Evolutionary conservation across 2,888 invertebrate genomes (phyloP).

Genomic region (Eutolmus rufibarbis): DNA sequence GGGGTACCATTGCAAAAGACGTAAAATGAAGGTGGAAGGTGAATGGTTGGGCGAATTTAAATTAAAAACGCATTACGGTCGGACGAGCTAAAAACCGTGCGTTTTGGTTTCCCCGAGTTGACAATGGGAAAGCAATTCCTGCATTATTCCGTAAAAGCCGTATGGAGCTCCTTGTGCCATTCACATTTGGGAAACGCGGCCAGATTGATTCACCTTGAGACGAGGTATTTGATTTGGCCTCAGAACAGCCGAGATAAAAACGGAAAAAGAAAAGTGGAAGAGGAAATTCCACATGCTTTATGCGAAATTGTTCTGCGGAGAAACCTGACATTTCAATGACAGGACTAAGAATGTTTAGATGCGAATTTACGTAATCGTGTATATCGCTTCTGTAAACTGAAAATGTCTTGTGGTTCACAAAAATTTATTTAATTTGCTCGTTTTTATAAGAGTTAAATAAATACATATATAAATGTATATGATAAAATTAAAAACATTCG

Average conservation of each 20-base stretch:
- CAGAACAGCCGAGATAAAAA: neutral
- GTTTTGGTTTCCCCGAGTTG: neutral
- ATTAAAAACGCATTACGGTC: conserved; percentile 20
- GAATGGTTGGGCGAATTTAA: conserved; percentile 6
- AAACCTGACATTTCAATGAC: neutral
- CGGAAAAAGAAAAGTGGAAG: neutral
- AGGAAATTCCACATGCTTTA: neutral
- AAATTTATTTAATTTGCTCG: neutral
- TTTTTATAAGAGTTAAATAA: too few species aligned
- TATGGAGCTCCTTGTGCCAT: neutral
- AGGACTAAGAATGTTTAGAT: neutral
- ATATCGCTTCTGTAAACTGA: neutral
- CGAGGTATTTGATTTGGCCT: neutral
- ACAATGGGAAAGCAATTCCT: neutral
- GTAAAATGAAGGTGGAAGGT: neutral
- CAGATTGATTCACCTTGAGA: neutral
- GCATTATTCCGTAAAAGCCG: neutral
- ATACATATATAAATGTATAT: too few species aligned
- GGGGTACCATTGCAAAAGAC: neutral
- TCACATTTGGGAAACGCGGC: neutral
- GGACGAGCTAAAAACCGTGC: neutral
- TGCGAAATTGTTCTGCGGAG: neutral
- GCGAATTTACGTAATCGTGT: neutral
- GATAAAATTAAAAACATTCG: too few species aligned
- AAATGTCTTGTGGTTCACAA: neutral